These are phyloP conservation scores for Megaleporinus macrocephalus DNA, from an alignment of 2,113 vertebrate species.

Conservation along the genomic window DNA sequence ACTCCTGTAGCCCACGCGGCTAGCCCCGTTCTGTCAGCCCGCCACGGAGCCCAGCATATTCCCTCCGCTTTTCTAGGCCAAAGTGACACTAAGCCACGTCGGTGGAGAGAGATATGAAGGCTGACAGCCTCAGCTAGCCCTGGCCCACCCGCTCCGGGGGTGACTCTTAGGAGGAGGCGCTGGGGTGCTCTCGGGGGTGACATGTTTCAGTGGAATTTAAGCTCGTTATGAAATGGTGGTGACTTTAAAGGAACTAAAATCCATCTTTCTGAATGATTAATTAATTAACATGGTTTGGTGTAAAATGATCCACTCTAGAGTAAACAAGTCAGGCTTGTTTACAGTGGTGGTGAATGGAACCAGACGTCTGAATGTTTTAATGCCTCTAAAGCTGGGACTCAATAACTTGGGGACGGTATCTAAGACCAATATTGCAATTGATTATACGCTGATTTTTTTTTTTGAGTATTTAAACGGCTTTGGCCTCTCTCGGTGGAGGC, in stretches of 20 bases:
- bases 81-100: conserved; percentile 32
- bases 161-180: neutral
- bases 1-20: conserved; percentile 19
- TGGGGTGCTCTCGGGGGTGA: neutral
- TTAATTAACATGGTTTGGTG: too few species aligned
- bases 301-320: too few species aligned
- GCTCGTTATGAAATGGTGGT: neutral
- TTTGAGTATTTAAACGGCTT: too few species aligned
- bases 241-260: neutral
- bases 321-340: too few species aligned
- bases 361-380: too few species aligned
- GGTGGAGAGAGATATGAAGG: conserved; percentile 8
- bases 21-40: conserved; percentile 39
- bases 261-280: too few species aligned
- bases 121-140: conserved; percentile 26
- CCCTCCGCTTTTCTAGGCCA: conserved; percentile 9
- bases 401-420: too few species aligned
- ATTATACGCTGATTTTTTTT: too few species aligned
- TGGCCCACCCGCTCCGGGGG: conserved; percentile 7
- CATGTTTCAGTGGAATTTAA: neutral
- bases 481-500: too few species aligned
- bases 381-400: too few species aligned
- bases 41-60: conserved; percentile 9
- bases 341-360: too few species aligned
- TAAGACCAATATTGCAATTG: too few species aligned